Percentiles rank a stretch among this genome's conserved stretches.
Evolutionary conservation across 2,888 invertebrate species (phyloP).

Genomic region (Odontomyia ornata): DNA sequence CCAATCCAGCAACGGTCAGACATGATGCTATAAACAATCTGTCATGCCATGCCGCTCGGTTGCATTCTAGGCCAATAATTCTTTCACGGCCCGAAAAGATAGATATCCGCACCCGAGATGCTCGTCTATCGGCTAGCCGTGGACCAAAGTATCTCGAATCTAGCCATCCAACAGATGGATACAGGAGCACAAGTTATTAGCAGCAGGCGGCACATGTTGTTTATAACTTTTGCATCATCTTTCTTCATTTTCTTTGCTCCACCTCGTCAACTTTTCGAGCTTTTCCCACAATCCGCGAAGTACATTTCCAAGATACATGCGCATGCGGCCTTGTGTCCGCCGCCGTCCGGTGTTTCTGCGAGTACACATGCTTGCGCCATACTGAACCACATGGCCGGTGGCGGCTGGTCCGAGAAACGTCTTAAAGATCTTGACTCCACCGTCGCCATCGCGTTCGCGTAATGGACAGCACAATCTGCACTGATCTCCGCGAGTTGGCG

Average conservation of each 20-base stretch:
- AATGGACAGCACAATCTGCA: conserved; percentile 7
- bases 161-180: conserved; percentile 24
- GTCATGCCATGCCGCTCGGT: conserved; percentile 22
- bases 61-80: conserved; percentile 19
- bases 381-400: neutral
- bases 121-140: neutral
- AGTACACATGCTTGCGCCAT: conserved; percentile 4
- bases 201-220: conserved; percentile 18
- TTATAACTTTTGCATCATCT: conserved; percentile 23
- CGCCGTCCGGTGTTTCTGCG: neutral
- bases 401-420: too few species aligned
- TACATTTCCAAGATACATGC: neutral
- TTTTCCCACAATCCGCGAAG: neutral
- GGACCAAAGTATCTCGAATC: too few species aligned
- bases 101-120: neutral
- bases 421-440: neutral
- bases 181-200: neutral
- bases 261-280: neutral
- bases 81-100: neutral
- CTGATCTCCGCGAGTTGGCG: neutral
- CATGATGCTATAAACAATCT: conserved; percentile 7
- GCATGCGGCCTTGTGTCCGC: conserved; percentile 6
- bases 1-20: neutral
- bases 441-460: neutral
- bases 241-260: neutral